Conservation (phyloP, 2,888 invertebrate species). For the Drosophila austrosaltans region DNA sequence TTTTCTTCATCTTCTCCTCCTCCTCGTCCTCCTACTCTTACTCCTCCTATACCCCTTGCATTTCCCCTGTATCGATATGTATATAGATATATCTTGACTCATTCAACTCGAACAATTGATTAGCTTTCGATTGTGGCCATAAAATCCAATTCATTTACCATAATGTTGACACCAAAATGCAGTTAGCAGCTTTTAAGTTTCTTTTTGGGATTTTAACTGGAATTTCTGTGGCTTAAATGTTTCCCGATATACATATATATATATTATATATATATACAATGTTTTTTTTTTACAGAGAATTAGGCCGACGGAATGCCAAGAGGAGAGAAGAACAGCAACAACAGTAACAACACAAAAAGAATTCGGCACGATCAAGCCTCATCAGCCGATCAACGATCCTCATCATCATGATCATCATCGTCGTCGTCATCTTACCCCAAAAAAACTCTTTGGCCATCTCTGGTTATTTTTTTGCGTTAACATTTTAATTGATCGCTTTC, state of each 20-base stretch:
- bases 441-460: constrained; percentile 22
- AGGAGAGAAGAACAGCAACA: constrained; percentile 5
- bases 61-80: neutral
- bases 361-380: constrained; percentile 71
- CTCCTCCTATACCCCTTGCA: neutral
- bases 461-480: constrained; percentile 67
- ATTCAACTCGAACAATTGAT: constrained; percentile 65
- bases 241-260: constrained; percentile 23
- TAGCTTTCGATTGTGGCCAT: constrained; percentile 63
- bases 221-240: constrained; percentile 52
- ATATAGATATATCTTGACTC: constrained; percentile 31
- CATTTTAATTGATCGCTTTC: constrained; percentile 78
- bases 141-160: constrained; percentile 63
- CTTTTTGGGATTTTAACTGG: constrained; percentile 42
- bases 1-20: neutral
- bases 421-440: constrained; percentile 38
- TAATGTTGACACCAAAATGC: constrained; percentile 66
- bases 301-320: constrained; percentile 70
- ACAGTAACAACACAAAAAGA: constrained; percentile 16
- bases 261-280: constrained; percentile 31
- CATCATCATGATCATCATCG: constrained; percentile 13
- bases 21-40: neutral
- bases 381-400: constrained; percentile 47
- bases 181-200: constrained; percentile 60
- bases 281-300: constrained; percentile 64